Evolutionary conservation across 2,797 vertebrate species (phyloP).

Genomic region (Chelonia mydas): DNA sequence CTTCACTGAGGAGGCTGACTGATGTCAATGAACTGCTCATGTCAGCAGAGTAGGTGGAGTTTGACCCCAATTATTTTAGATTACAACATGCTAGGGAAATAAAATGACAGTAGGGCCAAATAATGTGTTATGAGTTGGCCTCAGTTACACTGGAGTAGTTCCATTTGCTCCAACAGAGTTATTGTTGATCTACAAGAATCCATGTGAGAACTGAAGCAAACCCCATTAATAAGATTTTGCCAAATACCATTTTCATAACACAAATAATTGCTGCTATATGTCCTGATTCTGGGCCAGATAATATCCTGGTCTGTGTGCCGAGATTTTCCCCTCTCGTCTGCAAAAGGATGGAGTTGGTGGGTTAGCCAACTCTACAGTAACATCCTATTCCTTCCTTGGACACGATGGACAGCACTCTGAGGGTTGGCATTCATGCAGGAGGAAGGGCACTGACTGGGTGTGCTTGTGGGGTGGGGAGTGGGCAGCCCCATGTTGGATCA

Average conservation of each 20-base stretch:
- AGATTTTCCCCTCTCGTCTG: neutral
- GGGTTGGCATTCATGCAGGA: neutral
- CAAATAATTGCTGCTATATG: rapidly evolving
- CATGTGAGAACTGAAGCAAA: neutral
- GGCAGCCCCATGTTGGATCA: neutral
- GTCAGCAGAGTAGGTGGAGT: neutral
- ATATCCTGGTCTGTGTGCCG: neutral
- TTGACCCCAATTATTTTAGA: neutral
- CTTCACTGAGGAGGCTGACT: neutral
- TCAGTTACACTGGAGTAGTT: neutral
- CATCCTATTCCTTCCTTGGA: rapidly evolving
- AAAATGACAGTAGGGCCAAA: neutral
- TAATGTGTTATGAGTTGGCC: neutral
- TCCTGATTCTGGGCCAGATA: neutral
- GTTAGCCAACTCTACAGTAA: neutral
- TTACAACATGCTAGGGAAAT: neutral
- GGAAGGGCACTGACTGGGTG: neutral
- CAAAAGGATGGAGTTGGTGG: neutral
- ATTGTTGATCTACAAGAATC: rapidly evolving
- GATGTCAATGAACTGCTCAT: neutral
- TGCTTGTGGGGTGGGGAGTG: neutral
- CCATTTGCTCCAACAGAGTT: neutral
- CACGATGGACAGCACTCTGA: neutral
- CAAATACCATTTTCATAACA: rapidly evolving
- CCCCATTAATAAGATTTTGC: neutral